Evolutionary conservation across 2,888 invertebrate species (phyloP), one percentile per base, ranked within the genome.

Genomic region (Agrotis exclamationis): DNA sequence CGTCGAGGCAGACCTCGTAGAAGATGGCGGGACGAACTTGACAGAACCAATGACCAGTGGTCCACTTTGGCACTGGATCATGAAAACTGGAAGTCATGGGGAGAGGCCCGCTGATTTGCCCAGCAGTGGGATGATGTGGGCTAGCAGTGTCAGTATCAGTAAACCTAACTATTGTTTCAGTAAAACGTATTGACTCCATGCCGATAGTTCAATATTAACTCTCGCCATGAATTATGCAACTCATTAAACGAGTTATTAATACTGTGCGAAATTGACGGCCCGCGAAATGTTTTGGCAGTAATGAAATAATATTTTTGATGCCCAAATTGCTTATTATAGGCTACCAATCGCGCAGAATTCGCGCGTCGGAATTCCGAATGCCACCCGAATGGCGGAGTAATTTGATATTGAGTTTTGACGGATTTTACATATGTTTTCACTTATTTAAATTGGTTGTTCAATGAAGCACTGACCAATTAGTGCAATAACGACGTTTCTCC

Each of bases 231-330:
- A 85, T 84, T 72, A 84, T 82, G 77, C 85, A 82, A 80, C 81
- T 85, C 86, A 86, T 86, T 86, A 82, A 84, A 76, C 82, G 77
- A 70, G 70, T 80, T 86, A 84, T 85, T 86, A 89, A 86, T 86
- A 87, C 81, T 70, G 78, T 74, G 63, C 68, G 65, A 78, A 66
- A 72, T 72, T 75, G 74, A 64, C 79, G 76, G 76, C 66, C 68
- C 71, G 63, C 68, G 22, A 76, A 81, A 84, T 81, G 78, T 83
- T 85, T 85, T 76, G 70, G 54, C 67, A 60, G 64, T 74, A 79
- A 79, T 75, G 76, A 74, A 82, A 85, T 85, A 84, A 80, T 77
- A 84, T 82, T 85, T 85, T 83, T 70, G 71, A 57, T 70, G 62
- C 6, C 64, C 59, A 76, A 82, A 81, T 80, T 81, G 79, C 80